Base-by-base conservation (phyloP, 2,113 vertebrate species). In the Daubentonia madagascariensis region DNA sequence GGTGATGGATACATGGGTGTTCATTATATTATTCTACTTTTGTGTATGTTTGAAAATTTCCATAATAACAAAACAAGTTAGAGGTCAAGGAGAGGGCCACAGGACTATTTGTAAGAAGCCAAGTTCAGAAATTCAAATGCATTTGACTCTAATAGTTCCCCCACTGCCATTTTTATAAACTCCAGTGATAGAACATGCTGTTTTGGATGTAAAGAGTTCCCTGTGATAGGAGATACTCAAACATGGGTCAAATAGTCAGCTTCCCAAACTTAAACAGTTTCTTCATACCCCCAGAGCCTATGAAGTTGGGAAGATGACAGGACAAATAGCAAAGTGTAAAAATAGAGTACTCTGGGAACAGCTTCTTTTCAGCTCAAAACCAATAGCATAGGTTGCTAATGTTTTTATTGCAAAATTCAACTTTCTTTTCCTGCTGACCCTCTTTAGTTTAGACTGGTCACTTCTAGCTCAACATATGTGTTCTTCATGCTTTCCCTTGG, bases 391-490 rank as follows among this genome's bases (percentile, higher is more conserved):
- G 75, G 16, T 81, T 89, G 50, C 54, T 92, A 54, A 17, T 81
- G 23, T 16, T 70, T 85, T 80, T 54, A 61, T 57, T 28, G 20
- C 7, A 89, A 95, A 95, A 76, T 30, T 81, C 40, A 25, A 5
- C 76, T 90, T 97, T 32, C 37, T 96, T 87, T 86, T 12, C 3
- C 45, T 72, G 43, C 72, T 96, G 25, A 18, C 65, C 16, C 14
- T 76, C 12, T 92, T 57, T 89, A 94, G 40, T 92, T 50, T 89
- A 97, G 30, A 75, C 30, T 89, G 79, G 30, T 89, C 37, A 86
- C 68, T 95, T 91, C n/a, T 25, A 54, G 28, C 90, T 92, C 30
- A 86, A 25, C 35, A 75, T 1, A 37, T 63, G 9, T 84, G 54
- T 97, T 89, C 18, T 96, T n/a, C 14, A 45, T 32, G 20, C 40